Percentiles rank a stretch among this genome's conserved stretches.
phyloP scores from a whole-genome alignment of 2,797 vertebrate genomes.

The Sternotherus odoratus region DNA sequence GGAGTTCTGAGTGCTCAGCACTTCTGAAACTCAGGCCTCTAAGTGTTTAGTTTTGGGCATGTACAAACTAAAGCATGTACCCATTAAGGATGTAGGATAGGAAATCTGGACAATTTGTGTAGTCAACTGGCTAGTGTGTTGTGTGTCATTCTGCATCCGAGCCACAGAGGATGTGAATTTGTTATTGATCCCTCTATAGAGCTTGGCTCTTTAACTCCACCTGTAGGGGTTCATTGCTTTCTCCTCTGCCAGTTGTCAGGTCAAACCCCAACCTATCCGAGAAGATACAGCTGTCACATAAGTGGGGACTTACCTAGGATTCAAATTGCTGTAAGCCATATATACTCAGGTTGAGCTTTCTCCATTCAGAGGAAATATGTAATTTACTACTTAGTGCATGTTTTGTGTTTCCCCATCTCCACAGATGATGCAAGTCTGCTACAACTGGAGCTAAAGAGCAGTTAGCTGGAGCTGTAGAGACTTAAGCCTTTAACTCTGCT shows the following conservation, averaged over 20 bases:
- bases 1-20: not conserved
- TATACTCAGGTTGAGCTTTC: not conserved
- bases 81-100: not conserved
- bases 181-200: not conserved
- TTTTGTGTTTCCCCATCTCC: not conserved
- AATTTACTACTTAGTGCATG: not conserved
- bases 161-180: not conserved
- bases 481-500: not conserved
- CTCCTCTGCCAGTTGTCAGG: not conserved
- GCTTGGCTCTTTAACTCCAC: not conserved
- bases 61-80: not conserved
- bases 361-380: not conserved
- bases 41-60: not conserved
- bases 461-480: not conserved
- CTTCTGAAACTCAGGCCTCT: not conserved
- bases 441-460: not conserved
- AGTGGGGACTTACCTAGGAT: not conserved
- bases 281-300: not conserved
- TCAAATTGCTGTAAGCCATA: not conserved
- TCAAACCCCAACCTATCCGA: not conserved
- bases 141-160: not conserved
- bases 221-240: not conserved
- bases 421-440: not conserved
- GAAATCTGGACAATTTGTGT: not conserved
- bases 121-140: not conserved